phyloP scores from a whole-genome alignment of 1,140 invertebrate species.

The Hypothenemus hampei region DNA sequence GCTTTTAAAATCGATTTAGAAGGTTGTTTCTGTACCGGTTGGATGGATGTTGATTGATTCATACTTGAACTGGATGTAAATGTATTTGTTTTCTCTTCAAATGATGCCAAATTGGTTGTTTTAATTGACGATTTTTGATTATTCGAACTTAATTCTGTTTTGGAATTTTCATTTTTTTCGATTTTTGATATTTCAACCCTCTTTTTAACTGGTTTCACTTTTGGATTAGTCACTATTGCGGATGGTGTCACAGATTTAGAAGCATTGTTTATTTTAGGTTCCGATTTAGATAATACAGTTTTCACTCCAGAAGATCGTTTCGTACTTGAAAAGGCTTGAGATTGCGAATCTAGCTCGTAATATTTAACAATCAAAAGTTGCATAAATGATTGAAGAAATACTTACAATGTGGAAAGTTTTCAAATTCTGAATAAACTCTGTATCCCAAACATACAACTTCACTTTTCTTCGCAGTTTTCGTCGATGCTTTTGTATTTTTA shows the following conservation, averaged over 20 bases:
- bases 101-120: neutral
- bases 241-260: neutral
- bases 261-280: neutral
- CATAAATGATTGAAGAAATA: neutral
- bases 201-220: neutral
- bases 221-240: constrained; percentile 6
- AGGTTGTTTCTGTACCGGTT: neutral
- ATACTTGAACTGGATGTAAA: constrained; percentile 6
- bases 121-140: neutral
- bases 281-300: neutral
- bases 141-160: neutral
- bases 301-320: neutral
- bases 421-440: constrained; percentile 29
- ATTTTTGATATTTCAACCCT: neutral
- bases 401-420: constrained; percentile 24
- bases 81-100: constrained; percentile 7
- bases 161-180: neutral
- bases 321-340: neutral
- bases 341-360: neutral
- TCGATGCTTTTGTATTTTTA: constrained; percentile 31
- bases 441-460: constrained; percentile 39
- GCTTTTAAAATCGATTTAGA: constrained; percentile 18
- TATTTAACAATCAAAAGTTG: neutral
- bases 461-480: constrained; percentile 33
- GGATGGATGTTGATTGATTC: neutral